Conservation (phyloP, 2,797 vertebrate genomes). For the Miichthys miiuy region DNA sequence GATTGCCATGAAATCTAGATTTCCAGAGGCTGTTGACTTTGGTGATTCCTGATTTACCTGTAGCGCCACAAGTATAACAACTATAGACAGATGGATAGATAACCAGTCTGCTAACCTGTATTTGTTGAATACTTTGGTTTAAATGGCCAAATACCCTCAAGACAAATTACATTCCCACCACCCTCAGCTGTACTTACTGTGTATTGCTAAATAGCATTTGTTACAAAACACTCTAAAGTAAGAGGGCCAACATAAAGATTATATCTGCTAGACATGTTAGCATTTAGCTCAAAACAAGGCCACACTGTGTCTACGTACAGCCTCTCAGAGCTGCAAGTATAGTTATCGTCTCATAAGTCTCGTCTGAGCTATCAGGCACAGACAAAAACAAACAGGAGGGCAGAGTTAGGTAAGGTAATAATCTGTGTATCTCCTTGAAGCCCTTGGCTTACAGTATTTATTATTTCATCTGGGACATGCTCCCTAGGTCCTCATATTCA, state of each 20-base stretch:
- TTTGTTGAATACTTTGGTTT: too few relatives aligned
- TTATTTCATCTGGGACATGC: neutral
- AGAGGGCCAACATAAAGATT: neutral
- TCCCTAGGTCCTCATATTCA: neutral
- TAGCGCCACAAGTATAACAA: too few relatives aligned
- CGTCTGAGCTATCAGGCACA: neutral
- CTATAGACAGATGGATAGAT: too few relatives aligned
- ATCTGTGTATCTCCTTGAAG: conserved; percentile 4
- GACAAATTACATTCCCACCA: neutral
- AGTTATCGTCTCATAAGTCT: neutral
- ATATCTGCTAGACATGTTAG: neutral
- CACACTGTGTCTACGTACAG: neutral
- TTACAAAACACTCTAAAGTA: neutral
- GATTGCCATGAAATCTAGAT: neutral
- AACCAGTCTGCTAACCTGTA: too few relatives aligned
- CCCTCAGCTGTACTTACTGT: neutral
- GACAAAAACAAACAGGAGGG: neutral
- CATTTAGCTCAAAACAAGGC: neutral
- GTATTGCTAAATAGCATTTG: neutral
- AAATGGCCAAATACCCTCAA: neutral
- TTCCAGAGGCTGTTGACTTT: neutral
- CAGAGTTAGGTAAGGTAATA: conserved; percentile 8
- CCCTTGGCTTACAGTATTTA: conserved; percentile 5
- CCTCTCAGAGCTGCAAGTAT: neutral
- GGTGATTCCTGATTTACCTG: neutral